phyloP scores from a whole-genome alignment of 2,888 invertebrate species.

The Belgica antarctica region DNA sequence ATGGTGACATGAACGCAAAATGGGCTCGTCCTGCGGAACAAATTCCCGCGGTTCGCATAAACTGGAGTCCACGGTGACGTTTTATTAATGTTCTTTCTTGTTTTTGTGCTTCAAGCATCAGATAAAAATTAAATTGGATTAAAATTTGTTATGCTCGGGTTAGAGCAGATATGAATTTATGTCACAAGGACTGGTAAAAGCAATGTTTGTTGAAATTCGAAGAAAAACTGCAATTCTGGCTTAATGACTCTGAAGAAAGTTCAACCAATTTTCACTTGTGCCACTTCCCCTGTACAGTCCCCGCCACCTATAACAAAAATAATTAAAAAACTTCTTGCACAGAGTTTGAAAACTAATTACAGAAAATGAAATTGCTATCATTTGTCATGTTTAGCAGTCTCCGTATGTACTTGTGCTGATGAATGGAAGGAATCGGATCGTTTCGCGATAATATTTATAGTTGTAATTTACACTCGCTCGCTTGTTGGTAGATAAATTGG shows the following conservation, averaged over 20 bases:
- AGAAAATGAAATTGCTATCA: constrained; percentile 19
- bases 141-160: neutral
- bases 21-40: constrained; percentile 26
- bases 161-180: too few species aligned
- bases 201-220: too few species aligned
- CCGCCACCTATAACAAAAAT: too few species aligned
- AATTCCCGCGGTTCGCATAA: constrained; percentile 9
- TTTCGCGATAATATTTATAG: neutral
- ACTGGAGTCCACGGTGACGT: neutral
- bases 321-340: neutral
- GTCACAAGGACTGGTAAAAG: too few species aligned
- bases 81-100: neutral
- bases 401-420: neutral
- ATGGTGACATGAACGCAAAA: neutral
- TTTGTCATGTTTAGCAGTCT: neutral
- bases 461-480: neutral
- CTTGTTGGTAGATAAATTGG: neutral
- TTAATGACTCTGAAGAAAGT: too few species aligned
- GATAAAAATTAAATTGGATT: neutral
- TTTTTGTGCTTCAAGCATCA: too few species aligned
- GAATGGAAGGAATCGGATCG: neutral
- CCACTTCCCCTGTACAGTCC: too few species aligned
- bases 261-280: too few species aligned
- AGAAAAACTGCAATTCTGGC: too few species aligned
- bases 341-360: constrained; percentile 3